Evolutionary conservation across 2,888 invertebrate genomes (phyloP).

Genomic region (Orchesella flavescens): DNA sequence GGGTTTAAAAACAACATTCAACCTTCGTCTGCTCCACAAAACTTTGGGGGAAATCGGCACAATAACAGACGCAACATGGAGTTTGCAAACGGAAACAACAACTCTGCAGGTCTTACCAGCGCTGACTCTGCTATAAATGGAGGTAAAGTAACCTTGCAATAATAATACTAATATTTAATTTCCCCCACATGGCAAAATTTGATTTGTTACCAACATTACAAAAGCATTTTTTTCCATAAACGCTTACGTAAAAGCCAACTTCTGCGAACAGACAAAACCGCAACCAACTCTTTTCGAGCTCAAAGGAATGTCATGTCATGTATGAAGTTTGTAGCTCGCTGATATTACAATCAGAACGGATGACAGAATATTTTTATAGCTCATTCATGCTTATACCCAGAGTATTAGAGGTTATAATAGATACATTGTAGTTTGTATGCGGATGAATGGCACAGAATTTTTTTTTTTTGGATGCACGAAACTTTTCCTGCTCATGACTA

Average conservation of each 20-base stretch:
- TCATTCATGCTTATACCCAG: not conserved
- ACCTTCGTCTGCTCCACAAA: conserved; percentile 15
- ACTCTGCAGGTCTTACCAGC: not conserved
- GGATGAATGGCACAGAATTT: not conserved
- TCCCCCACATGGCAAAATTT: not conserved
- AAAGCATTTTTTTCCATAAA: not conserved
- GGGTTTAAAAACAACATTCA: conserved; percentile 26
- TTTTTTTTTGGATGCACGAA: not conserved
- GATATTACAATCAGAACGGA: too few relatives aligned
- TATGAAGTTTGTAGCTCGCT: too few relatives aligned
- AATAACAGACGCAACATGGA: conserved; percentile 57
- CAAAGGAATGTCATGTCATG: not conserved
- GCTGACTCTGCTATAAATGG: conserved; percentile 26
- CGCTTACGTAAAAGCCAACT: not conserved
- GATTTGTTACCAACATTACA: not conserved
- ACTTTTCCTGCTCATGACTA: conserved; percentile 35
- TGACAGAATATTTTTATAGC: not conserved
- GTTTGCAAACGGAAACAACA: conserved; percentile 30
- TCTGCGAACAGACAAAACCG: conserved; percentile 25
- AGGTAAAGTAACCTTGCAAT: conserved; percentile 25
- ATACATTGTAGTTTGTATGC: not conserved
- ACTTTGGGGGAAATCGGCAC: conserved; percentile 58
- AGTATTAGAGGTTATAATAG: not conserved
- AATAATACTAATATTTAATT: not conserved
- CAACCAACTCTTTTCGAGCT: not conserved